A percentile compares a stretch with the other conserved stretches of the same genome.
Conservation (phyloP, 2,888 invertebrate genomes). For the Dolichopus griseipennis region DNA sequence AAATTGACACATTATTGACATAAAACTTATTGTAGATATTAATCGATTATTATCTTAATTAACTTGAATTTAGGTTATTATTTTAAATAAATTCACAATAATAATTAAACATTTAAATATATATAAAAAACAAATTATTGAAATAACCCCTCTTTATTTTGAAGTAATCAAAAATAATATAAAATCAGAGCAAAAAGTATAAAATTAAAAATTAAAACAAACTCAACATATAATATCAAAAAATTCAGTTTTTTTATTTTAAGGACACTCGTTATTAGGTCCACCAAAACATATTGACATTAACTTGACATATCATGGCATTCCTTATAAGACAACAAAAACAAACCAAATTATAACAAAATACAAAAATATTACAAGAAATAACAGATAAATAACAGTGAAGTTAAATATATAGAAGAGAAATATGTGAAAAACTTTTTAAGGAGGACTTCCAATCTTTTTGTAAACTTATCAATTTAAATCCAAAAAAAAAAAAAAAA, state of each 20-base stretch:
- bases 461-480: neutral
- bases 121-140: no score
- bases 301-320: slow-evolving; percentile 11
- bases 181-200: neutral
- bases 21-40: no score
- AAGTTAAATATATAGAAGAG: neutral
- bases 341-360: neutral
- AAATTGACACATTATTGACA: no score
- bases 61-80: no score
- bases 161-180: neutral
- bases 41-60: no score
- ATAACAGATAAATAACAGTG: neutral
- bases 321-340: neutral
- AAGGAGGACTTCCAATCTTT: slow-evolving; percentile 4
- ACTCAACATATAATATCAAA: no score
- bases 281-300: slow-evolving; percentile 6
- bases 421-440: neutral
- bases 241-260: neutral
- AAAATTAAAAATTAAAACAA: neutral
- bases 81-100: no score
- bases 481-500: neutral
- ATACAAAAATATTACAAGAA: neutral
- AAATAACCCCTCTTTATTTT: neutral
- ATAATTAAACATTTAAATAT: no score
- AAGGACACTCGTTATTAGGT: slow-evolving; percentile 6